These are phyloP conservation scores for Myotis vivesi DNA, from an alignment of 2,797 vertebrate genomes.

Conservation along the genomic window DNA sequence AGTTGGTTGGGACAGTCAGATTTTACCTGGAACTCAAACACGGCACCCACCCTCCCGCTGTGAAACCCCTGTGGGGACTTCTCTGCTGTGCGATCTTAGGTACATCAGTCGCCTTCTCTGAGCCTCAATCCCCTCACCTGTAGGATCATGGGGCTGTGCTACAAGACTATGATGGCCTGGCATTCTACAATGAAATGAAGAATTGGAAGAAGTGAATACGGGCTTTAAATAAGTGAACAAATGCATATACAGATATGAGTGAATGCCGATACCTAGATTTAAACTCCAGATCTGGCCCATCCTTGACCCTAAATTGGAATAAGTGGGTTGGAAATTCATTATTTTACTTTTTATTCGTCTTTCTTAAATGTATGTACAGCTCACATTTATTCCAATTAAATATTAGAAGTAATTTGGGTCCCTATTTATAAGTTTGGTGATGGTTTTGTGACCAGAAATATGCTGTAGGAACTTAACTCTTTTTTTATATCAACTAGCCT, in stretches of 20 bases:
- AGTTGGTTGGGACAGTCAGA: background rate
- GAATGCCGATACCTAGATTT: background rate
- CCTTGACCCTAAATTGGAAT: background rate
- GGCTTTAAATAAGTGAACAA: background rate
- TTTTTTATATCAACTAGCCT: background rate
- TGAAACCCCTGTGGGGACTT: background rate
- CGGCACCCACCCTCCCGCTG: background rate
- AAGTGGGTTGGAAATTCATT: background rate
- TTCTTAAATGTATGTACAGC: background rate
- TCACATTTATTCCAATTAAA: background rate
- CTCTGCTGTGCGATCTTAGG: background rate
- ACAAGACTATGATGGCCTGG: background rate
- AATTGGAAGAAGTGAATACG: background rate
- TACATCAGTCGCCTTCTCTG: background rate
- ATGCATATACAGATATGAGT: background rate
- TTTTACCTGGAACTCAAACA: background rate
- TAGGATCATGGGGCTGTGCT: background rate
- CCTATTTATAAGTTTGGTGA: background rate
- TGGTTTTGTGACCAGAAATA: background rate
- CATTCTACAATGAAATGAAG: background rate
- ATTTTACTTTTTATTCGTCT: background rate
- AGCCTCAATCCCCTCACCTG: background rate
- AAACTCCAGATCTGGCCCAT: background rate
- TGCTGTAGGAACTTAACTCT: background rate
- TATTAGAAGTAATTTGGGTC: background rate